Conservation (phyloP, 1,140 invertebrate species). For the Papilio helenus region DNA sequence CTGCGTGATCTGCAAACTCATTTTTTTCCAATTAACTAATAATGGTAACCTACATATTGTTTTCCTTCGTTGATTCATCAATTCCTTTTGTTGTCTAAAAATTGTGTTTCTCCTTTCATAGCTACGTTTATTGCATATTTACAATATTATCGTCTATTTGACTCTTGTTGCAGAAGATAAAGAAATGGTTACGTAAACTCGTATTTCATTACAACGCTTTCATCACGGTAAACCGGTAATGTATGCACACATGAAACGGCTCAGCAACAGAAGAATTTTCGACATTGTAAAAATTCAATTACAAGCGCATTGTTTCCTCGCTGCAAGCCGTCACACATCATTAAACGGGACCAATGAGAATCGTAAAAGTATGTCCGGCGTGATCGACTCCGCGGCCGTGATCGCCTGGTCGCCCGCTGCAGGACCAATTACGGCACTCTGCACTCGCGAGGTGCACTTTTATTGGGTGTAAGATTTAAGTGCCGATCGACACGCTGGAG, state of each 20-base stretch:
- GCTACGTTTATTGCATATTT: not conserved
- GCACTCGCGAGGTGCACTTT: constrained; percentile 71
- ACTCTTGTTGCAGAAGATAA: not conserved
- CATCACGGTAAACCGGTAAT: not conserved
- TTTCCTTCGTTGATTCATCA: not conserved
- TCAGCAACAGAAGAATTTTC: constrained; percentile 51
- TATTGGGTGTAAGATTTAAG: constrained; percentile 82
- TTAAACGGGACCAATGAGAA: constrained; percentile 79
- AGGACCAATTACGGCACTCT: constrained; percentile 76
- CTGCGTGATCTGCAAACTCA: not conserved
- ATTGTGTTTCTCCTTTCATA: not conserved
- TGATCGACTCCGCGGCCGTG: constrained; percentile 59
- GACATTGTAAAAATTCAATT: constrained; percentile 77
- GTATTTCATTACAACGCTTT: not conserved
- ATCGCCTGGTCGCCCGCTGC: constrained; percentile 66
- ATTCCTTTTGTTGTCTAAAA: not conserved
- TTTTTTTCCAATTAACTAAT: too few relatives aligned
- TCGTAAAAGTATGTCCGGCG: constrained; percentile 73
- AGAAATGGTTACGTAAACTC: not conserved
- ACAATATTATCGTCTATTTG: constrained; percentile 2
- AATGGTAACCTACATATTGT: not conserved
- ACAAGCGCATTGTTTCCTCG: constrained; percentile 73
- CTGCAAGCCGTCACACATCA: constrained; percentile 73
- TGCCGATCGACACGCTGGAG: constrained; percentile 74
- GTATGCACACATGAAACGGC: constrained; percentile 18